These are phyloP conservation scores for Trisateles emortualis DNA, from an alignment of 2,888 invertebrate genomes.

Conservation along the genomic window DNA sequence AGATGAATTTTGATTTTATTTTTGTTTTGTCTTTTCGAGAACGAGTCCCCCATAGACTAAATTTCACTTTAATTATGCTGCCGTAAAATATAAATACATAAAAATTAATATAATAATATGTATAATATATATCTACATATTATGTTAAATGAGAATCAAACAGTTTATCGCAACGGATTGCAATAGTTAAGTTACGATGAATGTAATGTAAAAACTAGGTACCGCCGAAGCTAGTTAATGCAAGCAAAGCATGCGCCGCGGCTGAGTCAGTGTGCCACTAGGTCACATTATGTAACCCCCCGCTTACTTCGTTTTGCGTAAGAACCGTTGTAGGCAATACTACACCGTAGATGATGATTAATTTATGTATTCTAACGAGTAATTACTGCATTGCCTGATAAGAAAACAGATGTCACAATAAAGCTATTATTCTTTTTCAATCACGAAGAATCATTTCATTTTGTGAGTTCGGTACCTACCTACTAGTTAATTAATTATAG, in stretches of 20 bases:
- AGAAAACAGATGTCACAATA: not conserved
- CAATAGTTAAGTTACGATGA: constrained; percentile 54
- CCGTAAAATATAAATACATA: too few species aligned
- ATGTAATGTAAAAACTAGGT: constrained; percentile 45
- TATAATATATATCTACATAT: too few species aligned
- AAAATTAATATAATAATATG: too few species aligned
- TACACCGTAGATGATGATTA: constrained; percentile 60
- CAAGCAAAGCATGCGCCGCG: constrained; percentile 61
- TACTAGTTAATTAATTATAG: not conserved
- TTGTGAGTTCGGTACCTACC: too few species aligned
- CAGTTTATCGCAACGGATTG: constrained; percentile 20
- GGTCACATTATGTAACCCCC: constrained; percentile 77
- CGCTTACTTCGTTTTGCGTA: constrained; percentile 79
- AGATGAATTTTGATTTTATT: too few species aligned
- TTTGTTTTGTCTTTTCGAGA: too few species aligned
- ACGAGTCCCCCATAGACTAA: too few species aligned
- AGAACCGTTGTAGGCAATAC: constrained; percentile 70
- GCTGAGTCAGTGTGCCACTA: constrained; percentile 80
- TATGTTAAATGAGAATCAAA: not conserved
- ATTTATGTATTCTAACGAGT: constrained; percentile 45
- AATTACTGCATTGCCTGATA: constrained; percentile 29
- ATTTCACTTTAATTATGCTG: too few species aligned
- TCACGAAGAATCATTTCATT: not conserved
- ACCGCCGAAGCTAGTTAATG: constrained; percentile 53
- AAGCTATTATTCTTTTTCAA: not conserved